Conservation (phyloP, 2,113 vertebrate genomes). For the Eurypyga helias region DNA sequence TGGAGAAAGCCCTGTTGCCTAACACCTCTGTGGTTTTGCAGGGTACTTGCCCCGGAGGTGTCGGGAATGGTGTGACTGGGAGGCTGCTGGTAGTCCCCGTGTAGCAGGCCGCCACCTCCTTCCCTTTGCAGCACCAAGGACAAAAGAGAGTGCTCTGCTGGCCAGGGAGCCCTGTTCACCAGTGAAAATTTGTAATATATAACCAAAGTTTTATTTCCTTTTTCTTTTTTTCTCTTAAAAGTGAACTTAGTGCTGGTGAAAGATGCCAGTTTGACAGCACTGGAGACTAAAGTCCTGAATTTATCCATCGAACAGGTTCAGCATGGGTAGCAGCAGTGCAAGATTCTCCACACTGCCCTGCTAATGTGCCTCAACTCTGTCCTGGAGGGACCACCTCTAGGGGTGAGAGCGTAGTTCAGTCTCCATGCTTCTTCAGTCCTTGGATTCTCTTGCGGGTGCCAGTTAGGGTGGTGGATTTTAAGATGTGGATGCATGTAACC, state of each 20-base stretch:
- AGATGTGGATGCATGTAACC: conserved; percentile 31
- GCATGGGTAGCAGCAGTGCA: conserved; percentile 63
- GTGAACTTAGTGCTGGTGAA: conserved; percentile 38
- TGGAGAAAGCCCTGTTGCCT: background rate
- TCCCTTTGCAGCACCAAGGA: conserved; percentile 14
- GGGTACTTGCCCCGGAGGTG: background rate
- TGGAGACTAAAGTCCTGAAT: conserved; percentile 54
- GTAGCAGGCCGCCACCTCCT: background rate
- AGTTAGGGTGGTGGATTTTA: background rate
- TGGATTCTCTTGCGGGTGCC: conserved; percentile 25
- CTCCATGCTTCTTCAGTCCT: conserved; percentile 47
- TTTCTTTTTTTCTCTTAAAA: background rate
- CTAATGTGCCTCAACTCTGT: conserved; percentile 59
- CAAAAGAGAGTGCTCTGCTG: background rate
- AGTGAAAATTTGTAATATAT: background rate
- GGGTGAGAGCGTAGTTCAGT: conserved; percentile 52
- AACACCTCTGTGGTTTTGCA: background rate
- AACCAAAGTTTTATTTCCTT: background rate
- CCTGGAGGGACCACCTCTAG: conserved; percentile 58
- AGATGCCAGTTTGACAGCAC: conserved; percentile 48
- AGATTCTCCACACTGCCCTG: conserved; percentile 60
- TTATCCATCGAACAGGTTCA: conserved; percentile 55
- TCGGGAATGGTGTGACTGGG: background rate
- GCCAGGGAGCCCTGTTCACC: background rate
- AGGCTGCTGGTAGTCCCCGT: background rate